These are phyloP conservation scores for Ceriagrion tenellum DNA, from an alignment of 2,888 invertebrate species.

Conservation along the genomic window DNA sequence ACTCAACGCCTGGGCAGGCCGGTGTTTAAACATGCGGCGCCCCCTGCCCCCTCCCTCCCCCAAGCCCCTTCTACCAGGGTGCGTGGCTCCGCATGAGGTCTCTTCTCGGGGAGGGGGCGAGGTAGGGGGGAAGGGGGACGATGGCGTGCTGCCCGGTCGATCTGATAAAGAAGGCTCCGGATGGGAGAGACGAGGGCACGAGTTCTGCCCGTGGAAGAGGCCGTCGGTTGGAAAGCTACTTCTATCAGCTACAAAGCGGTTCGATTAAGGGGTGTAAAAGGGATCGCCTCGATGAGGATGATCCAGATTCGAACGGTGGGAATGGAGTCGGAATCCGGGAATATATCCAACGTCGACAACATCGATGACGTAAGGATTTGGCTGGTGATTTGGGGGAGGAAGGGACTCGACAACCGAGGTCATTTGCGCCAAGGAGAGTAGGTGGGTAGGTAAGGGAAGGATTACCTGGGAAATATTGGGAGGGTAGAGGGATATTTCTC, in stretches of 20 bases:
- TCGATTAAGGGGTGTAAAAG: neutral
- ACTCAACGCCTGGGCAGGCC: neutral
- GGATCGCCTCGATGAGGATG: neutral
- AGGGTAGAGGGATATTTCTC: too few species aligned
- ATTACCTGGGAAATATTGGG: too few species aligned
- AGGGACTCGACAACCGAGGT: too few species aligned
- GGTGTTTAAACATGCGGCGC: constrained; percentile 19
- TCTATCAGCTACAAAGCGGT: neutral
- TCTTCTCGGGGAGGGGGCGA: neutral
- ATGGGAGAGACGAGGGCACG: neutral
- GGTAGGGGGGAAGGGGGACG: neutral
- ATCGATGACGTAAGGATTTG: too few species aligned
- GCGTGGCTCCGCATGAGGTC: constrained; percentile 9
- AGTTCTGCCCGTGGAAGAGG: neutral
- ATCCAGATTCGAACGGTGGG: neutral
- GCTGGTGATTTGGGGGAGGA: too few species aligned
- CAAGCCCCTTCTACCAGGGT: neutral
- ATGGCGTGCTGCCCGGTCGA: neutral
- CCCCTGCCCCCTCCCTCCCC: neutral
- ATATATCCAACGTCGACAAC: too few species aligned
- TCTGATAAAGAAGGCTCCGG: neutral
- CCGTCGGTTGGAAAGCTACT: neutral
- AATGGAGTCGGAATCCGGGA: too few species aligned
- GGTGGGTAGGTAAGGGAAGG: too few species aligned
- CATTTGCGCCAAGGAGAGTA: too few species aligned